Conservation (phyloP, 2,113 vertebrate genomes). For the Seriola rivoliana region DNA sequence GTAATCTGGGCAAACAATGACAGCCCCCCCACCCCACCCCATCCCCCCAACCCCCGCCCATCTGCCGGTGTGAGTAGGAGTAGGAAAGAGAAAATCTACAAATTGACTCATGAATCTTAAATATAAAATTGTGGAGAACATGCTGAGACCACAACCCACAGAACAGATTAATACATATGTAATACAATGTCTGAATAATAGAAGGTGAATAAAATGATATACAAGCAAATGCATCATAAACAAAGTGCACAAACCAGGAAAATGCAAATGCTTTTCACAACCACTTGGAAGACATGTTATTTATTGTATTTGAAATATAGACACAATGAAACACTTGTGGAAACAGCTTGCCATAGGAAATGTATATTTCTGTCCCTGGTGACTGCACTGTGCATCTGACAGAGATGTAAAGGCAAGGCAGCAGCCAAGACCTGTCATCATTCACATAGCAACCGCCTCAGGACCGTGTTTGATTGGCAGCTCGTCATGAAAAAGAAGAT, state of each 20-base stretch:
- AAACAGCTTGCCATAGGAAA: slow-evolving; percentile 5
- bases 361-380: background rate
- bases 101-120: slow-evolving; percentile 67
- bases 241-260: background rate
- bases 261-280: background rate
- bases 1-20: slow-evolving; percentile 68
- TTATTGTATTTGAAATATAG: slow-evolving; percentile 12
- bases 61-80: slow-evolving; percentile 73
- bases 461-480: slow-evolving; percentile 16
- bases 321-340: background rate
- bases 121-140: slow-evolving; percentile 42
- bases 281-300: background rate
- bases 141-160: slow-evolving; percentile 33
- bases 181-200: background rate
- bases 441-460: background rate
- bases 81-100: slow-evolving; percentile 62
- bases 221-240: background rate
- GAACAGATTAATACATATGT: slow-evolving; percentile 32
- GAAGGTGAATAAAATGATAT: background rate
- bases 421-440: slow-evolving; percentile 24
- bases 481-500: background rate
- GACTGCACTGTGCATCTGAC: slow-evolving; percentile 15
- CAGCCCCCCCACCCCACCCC: slow-evolving; percentile 66
- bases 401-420: slow-evolving; percentile 18
- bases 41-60: slow-evolving; percentile 57